Conservation (phyloP, 2,113 vertebrate genomes). For the Peucedramus taeniatus region DNA sequence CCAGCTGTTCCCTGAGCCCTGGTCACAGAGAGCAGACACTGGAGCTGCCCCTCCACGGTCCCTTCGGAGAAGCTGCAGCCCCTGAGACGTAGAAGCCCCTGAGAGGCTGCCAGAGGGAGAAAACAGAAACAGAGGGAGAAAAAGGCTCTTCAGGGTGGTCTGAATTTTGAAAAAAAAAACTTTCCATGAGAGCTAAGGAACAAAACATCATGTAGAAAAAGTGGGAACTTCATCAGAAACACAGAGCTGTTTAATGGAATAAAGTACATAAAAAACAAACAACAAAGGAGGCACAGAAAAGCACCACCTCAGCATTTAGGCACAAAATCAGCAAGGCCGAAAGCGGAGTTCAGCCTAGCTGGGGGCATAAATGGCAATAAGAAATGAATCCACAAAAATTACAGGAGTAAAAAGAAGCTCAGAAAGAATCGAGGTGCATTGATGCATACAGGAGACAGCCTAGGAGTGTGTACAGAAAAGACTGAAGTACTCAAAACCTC, state of each 20-base stretch:
- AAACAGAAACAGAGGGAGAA: not conserved
- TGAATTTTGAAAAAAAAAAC: not conserved
- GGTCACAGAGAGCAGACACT: not conserved
- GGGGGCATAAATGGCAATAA: not conserved
- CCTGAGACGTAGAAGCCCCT: not conserved
- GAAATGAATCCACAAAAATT: not conserved
- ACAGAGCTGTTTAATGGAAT: not conserved
- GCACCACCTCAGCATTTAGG: not conserved
- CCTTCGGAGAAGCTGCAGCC: not conserved
- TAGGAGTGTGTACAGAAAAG: not conserved
- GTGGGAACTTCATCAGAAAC: not conserved
- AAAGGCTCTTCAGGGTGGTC: not conserved
- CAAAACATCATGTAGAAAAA: not conserved
- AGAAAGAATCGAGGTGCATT: not conserved
- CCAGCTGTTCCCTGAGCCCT: not conserved
- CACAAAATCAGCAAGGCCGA: not conserved
- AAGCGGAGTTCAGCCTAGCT: not conserved
- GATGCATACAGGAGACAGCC: not conserved
- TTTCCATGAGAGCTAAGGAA: not conserved
- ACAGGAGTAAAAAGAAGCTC: not conserved
- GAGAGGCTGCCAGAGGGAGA: not conserved
- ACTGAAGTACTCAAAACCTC: not conserved
- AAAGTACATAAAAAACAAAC: not conserved
- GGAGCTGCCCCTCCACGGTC: not conserved
- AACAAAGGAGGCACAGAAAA: not conserved